phyloP scores from a whole-genome alignment of 2,888 invertebrate genomes.

The Tetanocera ferruginea region DNA sequence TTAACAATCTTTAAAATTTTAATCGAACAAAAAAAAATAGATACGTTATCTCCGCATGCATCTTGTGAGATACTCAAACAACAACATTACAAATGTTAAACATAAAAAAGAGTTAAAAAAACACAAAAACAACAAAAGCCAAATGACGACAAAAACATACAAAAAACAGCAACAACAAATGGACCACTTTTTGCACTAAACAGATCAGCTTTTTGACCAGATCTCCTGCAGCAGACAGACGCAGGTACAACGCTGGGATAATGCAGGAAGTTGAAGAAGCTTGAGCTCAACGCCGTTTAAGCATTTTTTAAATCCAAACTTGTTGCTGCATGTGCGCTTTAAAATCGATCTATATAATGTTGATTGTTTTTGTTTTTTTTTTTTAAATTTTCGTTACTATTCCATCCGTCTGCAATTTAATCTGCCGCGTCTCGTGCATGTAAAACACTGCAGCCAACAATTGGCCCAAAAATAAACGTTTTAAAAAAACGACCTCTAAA shows the following conservation, averaged over 20 bases:
- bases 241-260: no score
- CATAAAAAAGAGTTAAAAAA: background rate
- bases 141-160: background rate
- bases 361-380: background rate
- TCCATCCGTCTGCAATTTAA: background rate
- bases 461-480: background rate
- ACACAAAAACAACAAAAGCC: background rate
- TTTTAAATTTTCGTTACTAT: background rate
- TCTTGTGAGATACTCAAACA: background rate
- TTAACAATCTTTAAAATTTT: background rate
- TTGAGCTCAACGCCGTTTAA: no score
- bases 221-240: background rate
- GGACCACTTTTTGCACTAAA: background rate
- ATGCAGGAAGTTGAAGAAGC: no score
- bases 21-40: background rate
- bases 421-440: background rate
- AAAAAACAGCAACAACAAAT: constrained; percentile 2
- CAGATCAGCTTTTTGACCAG: background rate
- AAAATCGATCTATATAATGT: background rate
- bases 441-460: background rate
- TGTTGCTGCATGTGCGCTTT: background rate
- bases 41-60: background rate
- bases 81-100: no score
- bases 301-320: background rate
- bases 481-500: background rate